Conservation (phyloP, 2,113 vertebrate genomes). For the Lophotis ruficrista region DNA sequence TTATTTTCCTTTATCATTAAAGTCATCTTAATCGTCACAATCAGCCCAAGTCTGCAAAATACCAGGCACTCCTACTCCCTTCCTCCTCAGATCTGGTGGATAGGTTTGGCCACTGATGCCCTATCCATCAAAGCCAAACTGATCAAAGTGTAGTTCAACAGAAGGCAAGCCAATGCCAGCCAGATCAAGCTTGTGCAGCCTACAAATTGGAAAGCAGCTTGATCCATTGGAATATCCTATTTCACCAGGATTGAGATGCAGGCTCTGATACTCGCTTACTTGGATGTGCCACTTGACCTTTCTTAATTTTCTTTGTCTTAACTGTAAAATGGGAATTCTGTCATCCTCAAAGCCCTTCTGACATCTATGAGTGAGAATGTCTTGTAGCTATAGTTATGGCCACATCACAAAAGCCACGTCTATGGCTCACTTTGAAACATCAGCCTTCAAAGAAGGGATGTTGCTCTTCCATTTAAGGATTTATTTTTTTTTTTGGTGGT, state of each 20-base stretch:
- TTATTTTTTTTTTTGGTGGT: not conserved
- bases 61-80: not conserved
- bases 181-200: not conserved
- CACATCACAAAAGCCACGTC: not conserved
- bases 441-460: not conserved
- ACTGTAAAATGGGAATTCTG: not conserved
- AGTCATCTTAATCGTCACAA: not conserved
- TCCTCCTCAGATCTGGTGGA: not conserved
- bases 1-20: not conserved
- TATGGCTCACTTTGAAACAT: not conserved
- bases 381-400: not conserved
- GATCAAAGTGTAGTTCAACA: not conserved
- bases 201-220: not conserved
- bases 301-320: not conserved
- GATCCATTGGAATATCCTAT: not conserved
- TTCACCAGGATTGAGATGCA: not conserved
- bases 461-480: not conserved
- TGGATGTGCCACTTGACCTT: fast-evolving
- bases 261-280: not conserved
- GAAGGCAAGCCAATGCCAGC: not conserved
- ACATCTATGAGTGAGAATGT: not conserved
- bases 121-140: not conserved
- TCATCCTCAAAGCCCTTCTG: not conserved
- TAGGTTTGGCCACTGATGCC: not conserved
- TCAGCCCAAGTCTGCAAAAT: not conserved